Evolutionary conservation across 2,797 vertebrate genomes (phyloP).

Genomic region (Neostethus bicornis): DNA sequence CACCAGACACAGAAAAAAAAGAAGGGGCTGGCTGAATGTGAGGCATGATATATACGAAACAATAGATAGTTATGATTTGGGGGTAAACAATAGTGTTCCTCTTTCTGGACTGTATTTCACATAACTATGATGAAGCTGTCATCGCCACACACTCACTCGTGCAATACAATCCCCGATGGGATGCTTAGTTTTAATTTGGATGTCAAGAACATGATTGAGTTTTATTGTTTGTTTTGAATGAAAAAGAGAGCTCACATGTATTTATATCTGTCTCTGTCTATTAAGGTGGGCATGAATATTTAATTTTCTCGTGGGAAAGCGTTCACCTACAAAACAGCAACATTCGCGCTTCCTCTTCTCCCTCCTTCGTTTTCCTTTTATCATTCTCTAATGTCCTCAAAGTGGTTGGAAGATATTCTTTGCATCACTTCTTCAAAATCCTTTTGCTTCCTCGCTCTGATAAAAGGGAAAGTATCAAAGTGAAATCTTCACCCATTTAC

Average conservation of each 20-base stretch:
- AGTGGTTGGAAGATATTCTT: background rate
- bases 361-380: background rate
- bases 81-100: conserved; percentile 73
- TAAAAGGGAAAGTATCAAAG: conserved; percentile 2
- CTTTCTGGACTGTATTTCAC: conserved; percentile 72
- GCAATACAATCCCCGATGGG: conserved; percentile 66
- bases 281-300: conserved; percentile 32
- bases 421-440: background rate
- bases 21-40: conserved; percentile 43
- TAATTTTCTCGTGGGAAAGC: conserved; percentile 25
- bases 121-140: conserved; percentile 74
- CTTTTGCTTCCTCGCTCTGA: background rate
- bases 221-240: conserved; percentile 50
- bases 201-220: conserved; percentile 76
- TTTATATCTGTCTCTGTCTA: conserved; percentile 27
- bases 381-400: background rate
- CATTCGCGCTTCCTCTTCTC: background rate
- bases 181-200: conserved; percentile 75
- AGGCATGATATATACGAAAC: conserved; percentile 65
- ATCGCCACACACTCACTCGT: conserved; percentile 51
- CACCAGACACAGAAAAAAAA: conserved; percentile 53
- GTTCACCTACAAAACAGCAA: conserved; percentile 14
- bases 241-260: conserved; percentile 5
- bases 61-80: conserved; percentile 65
- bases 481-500: background rate